A percentile compares a stretch with the other conserved stretches of the same genome.
Conservation (phyloP, 2,888 invertebrate genomes). For the Sipunculus nudus region DNA sequence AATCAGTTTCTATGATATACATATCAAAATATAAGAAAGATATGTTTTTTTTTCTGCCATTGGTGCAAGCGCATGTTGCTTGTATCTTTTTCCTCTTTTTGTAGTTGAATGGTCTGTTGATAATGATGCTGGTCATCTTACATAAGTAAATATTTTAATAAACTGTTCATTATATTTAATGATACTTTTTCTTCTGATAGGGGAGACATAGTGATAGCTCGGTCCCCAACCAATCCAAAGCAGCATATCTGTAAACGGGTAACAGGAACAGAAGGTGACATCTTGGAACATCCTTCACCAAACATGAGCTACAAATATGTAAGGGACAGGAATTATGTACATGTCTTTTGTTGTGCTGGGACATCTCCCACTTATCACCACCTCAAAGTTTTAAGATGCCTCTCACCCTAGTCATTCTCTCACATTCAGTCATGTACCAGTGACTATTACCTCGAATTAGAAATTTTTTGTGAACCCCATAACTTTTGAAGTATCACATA, state of each 20-base stretch:
- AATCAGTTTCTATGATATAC: too few relatives aligned
- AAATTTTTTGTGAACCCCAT: too few relatives aligned
- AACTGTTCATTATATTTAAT: background rate
- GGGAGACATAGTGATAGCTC: constrained; percentile 87
- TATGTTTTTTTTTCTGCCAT: too few relatives aligned
- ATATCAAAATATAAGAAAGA: too few relatives aligned
- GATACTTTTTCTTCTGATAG: constrained; percentile 68
- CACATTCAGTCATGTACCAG: too few relatives aligned
- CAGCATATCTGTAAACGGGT: constrained; percentile 88
- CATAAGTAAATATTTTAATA: background rate
- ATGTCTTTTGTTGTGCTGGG: background rate
- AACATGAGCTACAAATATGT: constrained; percentile 25
- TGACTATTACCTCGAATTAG: too few relatives aligned
- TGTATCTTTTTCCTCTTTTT: background rate
- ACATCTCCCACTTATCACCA: background rate
- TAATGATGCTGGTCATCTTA: background rate
- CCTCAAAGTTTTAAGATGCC: too few relatives aligned
- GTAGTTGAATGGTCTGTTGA: background rate
- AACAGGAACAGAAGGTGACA: constrained; percentile 58
- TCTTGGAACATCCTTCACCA: constrained; percentile 17
- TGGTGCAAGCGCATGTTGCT: constrained; percentile 1
- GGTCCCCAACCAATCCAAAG: constrained; percentile 81
- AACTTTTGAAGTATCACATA: too few relatives aligned
- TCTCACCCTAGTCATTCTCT: too few relatives aligned
- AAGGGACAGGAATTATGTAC: too few relatives aligned